Conservation (phyloP, 2,888 invertebrate species). For the Ochropleura leucogaster region DNA sequence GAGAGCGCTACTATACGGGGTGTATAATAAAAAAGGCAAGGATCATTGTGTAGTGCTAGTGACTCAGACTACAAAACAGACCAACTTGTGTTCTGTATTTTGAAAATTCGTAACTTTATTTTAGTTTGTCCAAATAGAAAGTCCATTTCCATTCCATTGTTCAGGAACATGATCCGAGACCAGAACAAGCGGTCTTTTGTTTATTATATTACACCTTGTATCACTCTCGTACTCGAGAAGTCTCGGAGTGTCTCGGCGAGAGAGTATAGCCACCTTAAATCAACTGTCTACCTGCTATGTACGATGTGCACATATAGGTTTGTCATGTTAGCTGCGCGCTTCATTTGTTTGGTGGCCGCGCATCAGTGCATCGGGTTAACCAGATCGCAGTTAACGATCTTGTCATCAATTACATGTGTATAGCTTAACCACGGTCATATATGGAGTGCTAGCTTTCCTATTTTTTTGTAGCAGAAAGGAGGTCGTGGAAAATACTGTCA, state of each 20-base stretch:
- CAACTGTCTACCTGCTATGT: not conserved
- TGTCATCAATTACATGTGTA: not conserved
- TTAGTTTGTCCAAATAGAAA: too few species aligned
- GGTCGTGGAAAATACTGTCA: constrained; percentile 18
- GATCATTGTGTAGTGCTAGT: too few species aligned
- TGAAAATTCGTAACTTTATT: too few species aligned
- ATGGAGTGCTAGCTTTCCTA: not conserved
- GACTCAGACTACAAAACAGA: too few species aligned
- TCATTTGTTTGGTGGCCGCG: not conserved
- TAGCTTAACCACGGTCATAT: not conserved
- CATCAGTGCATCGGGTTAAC: not conserved
- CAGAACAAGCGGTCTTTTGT: too few species aligned
- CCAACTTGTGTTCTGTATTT: too few species aligned
- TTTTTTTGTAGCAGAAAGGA: constrained; percentile 25
- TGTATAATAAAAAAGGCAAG: too few species aligned
- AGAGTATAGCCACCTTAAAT: not conserved
- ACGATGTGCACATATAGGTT: not conserved
- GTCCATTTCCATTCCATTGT: too few species aligned
- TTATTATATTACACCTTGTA: too few species aligned
- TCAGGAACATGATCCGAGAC: too few species aligned
- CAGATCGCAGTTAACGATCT: not conserved
- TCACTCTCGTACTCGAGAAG: not conserved
- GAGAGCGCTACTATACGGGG: too few species aligned
- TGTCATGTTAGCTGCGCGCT: not conserved
- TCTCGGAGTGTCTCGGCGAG: not conserved